Evolutionary conservation across 2,888 invertebrate genomes (phyloP).

Genomic region (Ennomos quercinarius): DNA sequence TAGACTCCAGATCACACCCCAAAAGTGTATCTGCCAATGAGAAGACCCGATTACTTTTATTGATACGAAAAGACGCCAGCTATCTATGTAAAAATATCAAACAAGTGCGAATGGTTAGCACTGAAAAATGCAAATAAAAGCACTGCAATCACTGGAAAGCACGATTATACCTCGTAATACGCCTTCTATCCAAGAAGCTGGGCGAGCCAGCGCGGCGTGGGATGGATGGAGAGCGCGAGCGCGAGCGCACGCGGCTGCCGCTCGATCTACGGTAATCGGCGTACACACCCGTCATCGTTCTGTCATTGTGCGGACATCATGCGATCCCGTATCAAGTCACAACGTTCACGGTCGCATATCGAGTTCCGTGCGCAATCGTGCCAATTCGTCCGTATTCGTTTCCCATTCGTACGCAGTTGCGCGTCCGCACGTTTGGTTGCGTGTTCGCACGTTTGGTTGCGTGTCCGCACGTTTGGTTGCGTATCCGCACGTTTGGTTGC

Average conservation of each 20-base stretch:
- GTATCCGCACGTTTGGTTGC: too few species aligned
- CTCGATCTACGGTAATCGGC: constrained; percentile 83
- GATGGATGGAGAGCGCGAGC: constrained; percentile 92
- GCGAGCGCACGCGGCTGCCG: constrained; percentile 80
- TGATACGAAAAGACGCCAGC: too few species aligned
- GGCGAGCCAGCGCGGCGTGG: constrained; percentile 97
- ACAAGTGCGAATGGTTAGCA: too few species aligned
- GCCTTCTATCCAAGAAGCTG: constrained; percentile 95
- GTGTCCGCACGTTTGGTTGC: neutral
- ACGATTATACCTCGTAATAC: constrained; percentile 95
- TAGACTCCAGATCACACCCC: too few species aligned
- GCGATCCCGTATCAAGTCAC: constrained; percentile 36
- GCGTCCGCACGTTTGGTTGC: constrained; percentile 1
- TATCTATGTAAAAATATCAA: too few species aligned
- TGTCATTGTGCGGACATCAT: constrained; percentile 50
- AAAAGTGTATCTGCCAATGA: too few species aligned
- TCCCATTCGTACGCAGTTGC: constrained; percentile 5
- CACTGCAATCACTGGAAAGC: constrained; percentile 12
- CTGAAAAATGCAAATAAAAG: constrained; percentile 3
- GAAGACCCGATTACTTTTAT: too few species aligned
- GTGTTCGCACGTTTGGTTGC: constrained; percentile 8
- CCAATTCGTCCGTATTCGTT: neutral
- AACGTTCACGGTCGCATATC: constrained; percentile 10
- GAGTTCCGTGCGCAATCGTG: neutral
- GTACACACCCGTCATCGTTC: constrained; percentile 84